Percentiles rank a stretch among this genome's conserved stretches.
These are phyloP conservation scores for Charina bottae DNA, from an alignment of 2,113 vertebrate genomes.

Conservation along the genomic window DNA sequence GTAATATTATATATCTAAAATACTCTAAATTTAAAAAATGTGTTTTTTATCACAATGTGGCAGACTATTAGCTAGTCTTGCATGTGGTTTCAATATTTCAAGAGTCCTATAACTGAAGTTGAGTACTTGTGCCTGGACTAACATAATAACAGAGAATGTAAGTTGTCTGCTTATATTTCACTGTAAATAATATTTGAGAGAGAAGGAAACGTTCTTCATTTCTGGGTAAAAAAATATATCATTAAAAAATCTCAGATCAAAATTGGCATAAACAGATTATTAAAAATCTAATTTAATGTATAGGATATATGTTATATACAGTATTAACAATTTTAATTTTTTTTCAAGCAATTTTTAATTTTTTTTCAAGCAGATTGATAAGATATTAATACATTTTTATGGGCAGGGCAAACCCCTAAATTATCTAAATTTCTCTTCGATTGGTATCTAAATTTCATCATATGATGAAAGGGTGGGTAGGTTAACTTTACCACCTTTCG, in stretches of 20 bases:
- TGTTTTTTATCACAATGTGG: constrained; percentile 4
- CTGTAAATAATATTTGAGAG: background rate
- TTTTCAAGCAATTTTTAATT: no score
- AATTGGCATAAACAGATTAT: background rate
- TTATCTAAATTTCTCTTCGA: background rate
- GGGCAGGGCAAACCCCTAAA: background rate
- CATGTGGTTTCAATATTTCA: background rate
- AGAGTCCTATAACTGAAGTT: background rate
- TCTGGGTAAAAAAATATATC: background rate
- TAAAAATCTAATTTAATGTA: background rate
- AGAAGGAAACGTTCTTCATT: background rate
- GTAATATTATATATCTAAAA: constrained; percentile 8
- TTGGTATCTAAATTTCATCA: background rate
- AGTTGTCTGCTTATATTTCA: background rate
- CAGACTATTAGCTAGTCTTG: background rate
- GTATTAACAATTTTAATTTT: no score
- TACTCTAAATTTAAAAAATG: constrained; percentile 4
- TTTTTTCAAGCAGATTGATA: background rate
- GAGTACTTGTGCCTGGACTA: background rate
- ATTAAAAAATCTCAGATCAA: background rate
- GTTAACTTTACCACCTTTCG: background rate
- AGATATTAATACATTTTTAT: background rate
- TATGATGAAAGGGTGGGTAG: background rate
- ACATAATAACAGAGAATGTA: background rate
- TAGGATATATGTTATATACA: background rate